phyloP scores from a whole-genome alignment of 2,797 vertebrate genomes.

The Acrocephalus scirpaceus region DNA sequence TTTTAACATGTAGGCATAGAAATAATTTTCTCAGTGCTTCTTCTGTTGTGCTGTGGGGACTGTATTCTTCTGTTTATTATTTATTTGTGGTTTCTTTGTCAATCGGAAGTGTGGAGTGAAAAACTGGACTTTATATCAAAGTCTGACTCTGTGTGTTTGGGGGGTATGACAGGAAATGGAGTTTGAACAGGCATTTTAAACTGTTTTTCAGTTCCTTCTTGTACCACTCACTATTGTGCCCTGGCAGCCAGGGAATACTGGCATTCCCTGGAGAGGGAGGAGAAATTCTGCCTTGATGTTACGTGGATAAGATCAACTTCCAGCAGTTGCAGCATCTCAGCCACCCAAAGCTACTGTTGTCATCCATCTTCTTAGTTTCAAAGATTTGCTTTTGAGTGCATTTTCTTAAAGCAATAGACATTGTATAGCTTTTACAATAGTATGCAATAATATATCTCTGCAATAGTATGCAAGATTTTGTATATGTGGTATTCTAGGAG shows the following conservation, averaged over 20 bases:
- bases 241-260: neutral
- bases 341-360: neutral
- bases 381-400: neutral
- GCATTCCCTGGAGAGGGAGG: neutral
- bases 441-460: neutral
- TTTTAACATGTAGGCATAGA: neutral
- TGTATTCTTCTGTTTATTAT: neutral
- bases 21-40: neutral
- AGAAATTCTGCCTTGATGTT: neutral
- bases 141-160: neutral
- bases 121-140: neutral
- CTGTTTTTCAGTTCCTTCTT: neutral
- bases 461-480: neutral
- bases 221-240: neutral
- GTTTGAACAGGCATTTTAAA: neutral
- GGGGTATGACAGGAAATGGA: neutral
- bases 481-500: neutral
- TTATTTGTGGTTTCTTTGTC: neutral
- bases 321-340: neutral
- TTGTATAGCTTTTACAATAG: neutral
- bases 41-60: neutral
- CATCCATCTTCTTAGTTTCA: neutral
- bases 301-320: accelerated
- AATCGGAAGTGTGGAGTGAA: neutral
- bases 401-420: neutral